Conservation (phyloP, 2,797 vertebrate genomes). For the Pterois miles region DNA sequence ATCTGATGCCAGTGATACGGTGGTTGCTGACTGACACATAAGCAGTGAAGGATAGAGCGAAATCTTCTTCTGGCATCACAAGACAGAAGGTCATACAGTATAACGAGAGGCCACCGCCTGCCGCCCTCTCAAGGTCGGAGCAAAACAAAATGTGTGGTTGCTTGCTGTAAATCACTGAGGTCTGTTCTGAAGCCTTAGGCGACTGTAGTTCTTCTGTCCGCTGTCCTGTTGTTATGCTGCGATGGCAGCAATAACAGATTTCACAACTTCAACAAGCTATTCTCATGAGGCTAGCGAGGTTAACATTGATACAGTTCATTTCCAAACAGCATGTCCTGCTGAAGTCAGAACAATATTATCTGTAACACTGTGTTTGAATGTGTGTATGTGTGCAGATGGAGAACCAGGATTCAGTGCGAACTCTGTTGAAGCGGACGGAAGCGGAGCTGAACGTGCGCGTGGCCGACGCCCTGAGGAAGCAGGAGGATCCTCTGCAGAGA, state of each 20-base stretch:
- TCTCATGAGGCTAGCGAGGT: constrained; percentile 1
- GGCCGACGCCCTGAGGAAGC: constrained; percentile 92
- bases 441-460: constrained; percentile 93
- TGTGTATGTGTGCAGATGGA: constrained; percentile 84
- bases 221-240: not conserved
- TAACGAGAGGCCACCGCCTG: constrained; percentile 16
- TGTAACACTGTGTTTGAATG: not conserved
- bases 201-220: not conserved
- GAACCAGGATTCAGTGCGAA: constrained; percentile 92
- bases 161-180: constrained; percentile 1
- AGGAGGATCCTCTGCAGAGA: constrained; percentile 97
- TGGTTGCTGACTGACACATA: not conserved
- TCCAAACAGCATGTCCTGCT: not conserved
- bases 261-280: constrained; percentile 14
- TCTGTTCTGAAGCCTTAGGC: not conserved
- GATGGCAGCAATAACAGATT: not conserved
- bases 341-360: not conserved
- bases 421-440: constrained; percentile 93
- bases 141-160: not conserved
- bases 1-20: not conserved
- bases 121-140: not conserved
- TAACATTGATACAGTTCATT: not conserved
- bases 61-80: constrained; percentile 3
- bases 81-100: constrained; percentile 17
- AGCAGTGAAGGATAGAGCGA: constrained; percentile 27